Evolutionary conservation across 2,113 vertebrate genomes (phyloP).

Genomic region (Marmota flaviventris): DNA sequence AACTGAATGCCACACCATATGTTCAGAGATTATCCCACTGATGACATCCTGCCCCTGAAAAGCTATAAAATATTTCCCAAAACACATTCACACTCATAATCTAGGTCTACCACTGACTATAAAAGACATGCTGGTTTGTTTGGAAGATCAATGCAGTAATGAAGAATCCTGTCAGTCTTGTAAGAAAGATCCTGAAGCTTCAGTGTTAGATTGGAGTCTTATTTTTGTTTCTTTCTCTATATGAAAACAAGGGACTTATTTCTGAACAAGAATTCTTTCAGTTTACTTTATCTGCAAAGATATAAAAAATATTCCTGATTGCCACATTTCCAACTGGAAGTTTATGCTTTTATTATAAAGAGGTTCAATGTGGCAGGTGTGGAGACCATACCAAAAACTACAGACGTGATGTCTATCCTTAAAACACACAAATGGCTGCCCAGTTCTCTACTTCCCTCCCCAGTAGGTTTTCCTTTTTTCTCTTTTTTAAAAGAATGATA

Average conservation of each 20-base stretch:
- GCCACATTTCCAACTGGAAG: neutral
- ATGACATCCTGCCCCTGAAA: neutral
- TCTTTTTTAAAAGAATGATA: neutral
- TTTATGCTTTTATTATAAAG: neutral
- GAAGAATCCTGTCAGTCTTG: neutral
- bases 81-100: neutral
- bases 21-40: conserved; percentile 14
- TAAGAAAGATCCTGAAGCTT: neutral
- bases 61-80: neutral
- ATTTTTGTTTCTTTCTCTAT: neutral
- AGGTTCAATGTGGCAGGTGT: neutral
- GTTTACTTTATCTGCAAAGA: neutral
- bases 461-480: neutral
- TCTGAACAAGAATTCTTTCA: neutral
- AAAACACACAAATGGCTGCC: neutral
- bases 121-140: neutral
- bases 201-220: neutral
- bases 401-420: neutral
- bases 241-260: neutral
- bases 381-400: neutral
- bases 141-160: neutral
- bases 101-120: neutral
- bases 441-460: neutral
- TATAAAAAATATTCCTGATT: neutral
- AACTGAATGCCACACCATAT: neutral